Base-by-base conservation (phyloP, 1,140 invertebrate genomes). In the Bombus huntii region DNA sequence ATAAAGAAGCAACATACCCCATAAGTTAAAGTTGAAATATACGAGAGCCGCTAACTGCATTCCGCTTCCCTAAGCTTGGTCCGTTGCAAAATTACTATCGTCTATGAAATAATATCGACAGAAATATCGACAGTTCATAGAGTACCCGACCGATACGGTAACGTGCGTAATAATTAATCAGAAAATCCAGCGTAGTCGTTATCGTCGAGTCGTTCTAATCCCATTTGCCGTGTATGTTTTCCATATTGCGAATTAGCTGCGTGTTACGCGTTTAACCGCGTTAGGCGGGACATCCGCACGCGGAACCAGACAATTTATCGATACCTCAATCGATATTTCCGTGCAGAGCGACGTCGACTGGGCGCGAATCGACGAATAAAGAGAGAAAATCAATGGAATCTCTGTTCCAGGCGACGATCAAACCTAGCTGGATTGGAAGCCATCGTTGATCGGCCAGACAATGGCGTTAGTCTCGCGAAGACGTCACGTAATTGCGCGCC, bases 141-240 rank as follows among this genome's bases (percentile, higher is more conserved):
- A 53, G 9, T 2, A 13, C 2, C 22, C 6, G 15, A 12, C 22
- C 57, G 71, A 44, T 83, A 68, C 72, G 42, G 42, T n/a, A 73
- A 73, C 72, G 66, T 31, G 66, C 42, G 31, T 76, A 84, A 84
- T 84, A 84, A 84, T 84, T 84, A 84, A 84, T 84, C 83, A 79
- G 83, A 71, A 57, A 71, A 84, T 79, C 76, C 75, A 37, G 76
- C n/a, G 76, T 72, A 84, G 72, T 84, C 83, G 83, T 84, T 84
- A 71, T 77, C 73, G 76, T 31, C 53, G 66, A 71, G 53, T 79
- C 66, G 39, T 66, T 79, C 66, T 79, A 84, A 84, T 84, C 83
- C 75, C 53, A 57, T 78, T 68, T 57, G 66, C 75, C 68, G 31
- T 22, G 70, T 53, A 79, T 84, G 72, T 72, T 84, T 84, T 84